These are phyloP conservation scores for Phalacrocorax brasilianus DNA, from an alignment of 2,113 vertebrate species.

Conservation along the genomic window DNA sequence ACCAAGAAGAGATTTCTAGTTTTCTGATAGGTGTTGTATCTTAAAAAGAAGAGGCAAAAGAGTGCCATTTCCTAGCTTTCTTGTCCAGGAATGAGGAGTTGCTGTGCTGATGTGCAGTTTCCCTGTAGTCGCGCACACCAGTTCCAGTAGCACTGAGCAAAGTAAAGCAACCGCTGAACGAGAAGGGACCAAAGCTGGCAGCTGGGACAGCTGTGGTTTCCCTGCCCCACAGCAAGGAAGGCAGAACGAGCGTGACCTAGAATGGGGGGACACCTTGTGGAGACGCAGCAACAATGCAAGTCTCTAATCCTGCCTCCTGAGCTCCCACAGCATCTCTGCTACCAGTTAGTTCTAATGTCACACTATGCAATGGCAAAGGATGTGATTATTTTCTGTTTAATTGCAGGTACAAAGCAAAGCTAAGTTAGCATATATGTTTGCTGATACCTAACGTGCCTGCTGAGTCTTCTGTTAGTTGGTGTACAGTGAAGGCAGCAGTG, in stretches of 20 bases:
- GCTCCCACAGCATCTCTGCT: not conserved
- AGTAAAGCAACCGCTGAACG: not conserved
- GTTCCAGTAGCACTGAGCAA: no score
- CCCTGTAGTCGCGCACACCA: no score
- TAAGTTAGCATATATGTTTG: accelerated
- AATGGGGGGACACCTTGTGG: conserved; percentile 13
- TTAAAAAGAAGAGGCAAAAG: no score
- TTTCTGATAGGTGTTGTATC: not conserved
- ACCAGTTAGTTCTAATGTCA: not conserved
- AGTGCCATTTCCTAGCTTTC: not conserved
- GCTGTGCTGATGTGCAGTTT: not conserved
- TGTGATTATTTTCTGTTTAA: accelerated
- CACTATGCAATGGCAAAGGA: accelerated
- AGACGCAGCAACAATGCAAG: conserved; percentile 18
- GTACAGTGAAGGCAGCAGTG: not conserved
- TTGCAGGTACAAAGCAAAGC: not conserved
- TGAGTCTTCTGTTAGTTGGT: not conserved
- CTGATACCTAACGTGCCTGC: not conserved
- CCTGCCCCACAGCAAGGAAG: not conserved
- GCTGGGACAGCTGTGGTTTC: not conserved
- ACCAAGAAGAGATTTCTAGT: no score
- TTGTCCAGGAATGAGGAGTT: not conserved
- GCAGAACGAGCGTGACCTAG: not conserved
- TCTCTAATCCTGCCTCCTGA: not conserved
- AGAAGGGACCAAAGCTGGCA: not conserved